Base-by-base conservation (phyloP, 2,113 vertebrate genomes). In the Suncus etruscus region DNA sequence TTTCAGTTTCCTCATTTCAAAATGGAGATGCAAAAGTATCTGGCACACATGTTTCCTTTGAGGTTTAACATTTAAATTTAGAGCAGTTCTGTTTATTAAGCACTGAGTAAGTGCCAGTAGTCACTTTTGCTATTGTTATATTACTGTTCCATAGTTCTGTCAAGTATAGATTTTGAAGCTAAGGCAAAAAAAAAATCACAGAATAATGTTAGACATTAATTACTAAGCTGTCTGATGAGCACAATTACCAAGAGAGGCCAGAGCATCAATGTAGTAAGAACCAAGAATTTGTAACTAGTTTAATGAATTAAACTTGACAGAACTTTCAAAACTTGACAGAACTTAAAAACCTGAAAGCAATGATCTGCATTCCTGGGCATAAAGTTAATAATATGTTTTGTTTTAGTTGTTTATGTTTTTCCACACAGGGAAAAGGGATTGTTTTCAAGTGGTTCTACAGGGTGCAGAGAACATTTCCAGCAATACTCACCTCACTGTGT, bases 1-100 rank as follows among this genome's bases (percentile, higher is more conserved):
- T 8, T 93, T 22, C 39, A 32, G 12, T 90, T 95, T 83, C 12
- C 31, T 75, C 48, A 73, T 81, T 86, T 10, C 63, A 85, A 84
- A 94, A 70, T 61, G 27, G 25, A 63, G 39, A 74, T 70, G 65
- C 79, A 76, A 58, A 63, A 66, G 27, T 84, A 58, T 11, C 29
- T 79, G 70, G 14, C n/a, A 79, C 86, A 39, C 47, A 24, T 85
- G 12, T 50, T 88, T 82, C 27, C 24, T 50, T 89, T 94, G 61
- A 92, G 10, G 31, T 16, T 74, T 54, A 87, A 76, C 87, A 50
- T 16, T 6, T 68, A 39, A 83, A 83, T 22, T 47, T 83, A 73
- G 12, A 83, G 39, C 0, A 81, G 0, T 79, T 86, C 75, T 48
- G 20, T 63, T 78, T 32, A 25, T 92, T 69, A 80, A 63, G 39